Conservation (phyloP, 2,888 invertebrate species). For the Apoderus coryli region DNA sequence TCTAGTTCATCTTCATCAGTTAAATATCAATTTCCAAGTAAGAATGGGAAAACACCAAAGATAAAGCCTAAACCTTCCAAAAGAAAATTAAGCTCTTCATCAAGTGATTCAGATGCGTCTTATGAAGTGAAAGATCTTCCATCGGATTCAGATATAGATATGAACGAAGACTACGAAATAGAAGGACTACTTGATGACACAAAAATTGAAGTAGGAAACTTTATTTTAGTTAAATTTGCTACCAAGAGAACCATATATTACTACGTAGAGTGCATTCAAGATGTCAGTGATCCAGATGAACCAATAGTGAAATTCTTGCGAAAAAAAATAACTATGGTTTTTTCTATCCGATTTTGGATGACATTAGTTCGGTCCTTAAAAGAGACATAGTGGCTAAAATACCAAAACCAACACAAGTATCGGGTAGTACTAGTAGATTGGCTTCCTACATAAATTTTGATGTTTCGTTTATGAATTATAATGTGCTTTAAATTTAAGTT, state of each 20-base stretch:
- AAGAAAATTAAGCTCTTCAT: no score
- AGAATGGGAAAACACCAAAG: background rate
- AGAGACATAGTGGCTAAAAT: conserved; percentile 1
- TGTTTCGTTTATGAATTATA: no score
- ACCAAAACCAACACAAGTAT: background rate
- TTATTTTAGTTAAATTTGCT: background rate
- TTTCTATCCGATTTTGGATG: background rate
- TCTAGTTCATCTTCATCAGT: no score
- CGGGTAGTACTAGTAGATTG: no score
- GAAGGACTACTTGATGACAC: conserved; percentile 1
- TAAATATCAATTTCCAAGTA: no score
- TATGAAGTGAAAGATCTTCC: no score
- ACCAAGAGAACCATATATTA: background rate
- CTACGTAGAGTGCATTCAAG: background rate
- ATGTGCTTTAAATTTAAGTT: no score
- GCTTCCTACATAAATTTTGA: no score
- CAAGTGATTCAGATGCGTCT: no score
- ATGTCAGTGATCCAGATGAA: background rate
- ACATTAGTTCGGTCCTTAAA: background rate
- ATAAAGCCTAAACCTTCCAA: no score
- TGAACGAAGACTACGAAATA: background rate
- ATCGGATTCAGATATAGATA: conserved; percentile 2
- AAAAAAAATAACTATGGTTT: background rate
- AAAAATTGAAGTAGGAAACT: background rate
- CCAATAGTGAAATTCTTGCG: background rate